Conservation (phyloP, 2,797 vertebrate species). For the Synanceia verrucosa region DNA sequence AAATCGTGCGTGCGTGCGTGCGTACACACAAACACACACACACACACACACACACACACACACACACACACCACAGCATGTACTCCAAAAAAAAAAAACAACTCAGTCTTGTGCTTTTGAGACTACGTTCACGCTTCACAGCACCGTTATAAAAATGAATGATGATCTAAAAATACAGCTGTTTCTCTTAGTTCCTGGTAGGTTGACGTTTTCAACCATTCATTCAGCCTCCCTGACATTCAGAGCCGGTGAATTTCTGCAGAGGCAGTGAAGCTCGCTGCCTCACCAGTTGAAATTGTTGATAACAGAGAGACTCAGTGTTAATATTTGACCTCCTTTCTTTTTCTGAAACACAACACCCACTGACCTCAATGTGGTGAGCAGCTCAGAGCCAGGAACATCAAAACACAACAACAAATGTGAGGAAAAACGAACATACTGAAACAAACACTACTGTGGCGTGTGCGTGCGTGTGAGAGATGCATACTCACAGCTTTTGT, state of each 20-base stretch:
- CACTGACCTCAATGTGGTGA: constrained; percentile 64
- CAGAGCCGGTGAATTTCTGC: constrained; percentile 5
- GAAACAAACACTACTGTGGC: constrained; percentile 50
- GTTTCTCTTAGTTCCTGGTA: constrained; percentile 14
- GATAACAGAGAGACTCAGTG: constrained; percentile 58
- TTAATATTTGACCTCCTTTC: constrained; percentile 74
- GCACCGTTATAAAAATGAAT: constrained; percentile 59
- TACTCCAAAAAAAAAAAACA: constrained; percentile 5
- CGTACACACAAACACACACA: too few relatives aligned
- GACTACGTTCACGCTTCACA: constrained; percentile 30
- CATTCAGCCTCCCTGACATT: constrained; percentile 12
- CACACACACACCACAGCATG: too few relatives aligned
- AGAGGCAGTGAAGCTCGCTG: constrained; percentile 26
- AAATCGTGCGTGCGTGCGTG: too few relatives aligned
- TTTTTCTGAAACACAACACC: constrained; percentile 66
- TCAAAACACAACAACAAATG: constrained; percentile 42
- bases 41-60: too few relatives aligned
- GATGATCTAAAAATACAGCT: constrained; percentile 49
- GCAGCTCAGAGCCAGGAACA: constrained; percentile 51
- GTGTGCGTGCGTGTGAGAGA: constrained; percentile 28
- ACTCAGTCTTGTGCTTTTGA: constrained; percentile 12
- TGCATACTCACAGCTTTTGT: constrained; percentile 39
- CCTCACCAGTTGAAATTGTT: constrained; percentile 37
- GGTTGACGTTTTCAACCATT: constrained; percentile 20
- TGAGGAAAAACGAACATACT: constrained; percentile 9